These are phyloP conservation scores for Spizaetus ornatus DNA, from an alignment of 2,113 vertebrate species.

Conservation along the genomic window DNA sequence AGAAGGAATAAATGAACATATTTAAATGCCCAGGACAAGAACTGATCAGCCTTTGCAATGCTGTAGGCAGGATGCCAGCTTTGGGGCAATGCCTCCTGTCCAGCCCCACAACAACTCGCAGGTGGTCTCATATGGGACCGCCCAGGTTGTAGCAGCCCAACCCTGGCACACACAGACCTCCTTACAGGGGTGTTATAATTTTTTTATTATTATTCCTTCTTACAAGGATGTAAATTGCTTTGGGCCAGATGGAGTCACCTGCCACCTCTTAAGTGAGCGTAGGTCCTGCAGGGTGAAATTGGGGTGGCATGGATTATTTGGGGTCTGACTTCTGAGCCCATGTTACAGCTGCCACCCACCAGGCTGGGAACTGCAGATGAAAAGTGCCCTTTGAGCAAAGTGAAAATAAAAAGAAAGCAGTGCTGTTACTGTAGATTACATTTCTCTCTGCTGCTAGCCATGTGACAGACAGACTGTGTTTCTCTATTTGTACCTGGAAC, in stretches of 20 bases:
- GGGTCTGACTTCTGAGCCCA: neutral
- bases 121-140: neutral
- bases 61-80: neutral
- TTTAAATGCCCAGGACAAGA: neutral
- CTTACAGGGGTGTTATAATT: neutral
- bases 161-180: neutral
- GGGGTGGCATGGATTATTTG: neutral
- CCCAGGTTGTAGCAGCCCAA: neutral
- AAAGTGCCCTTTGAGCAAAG: slow-evolving; percentile 26
- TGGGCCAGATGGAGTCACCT: neutral
- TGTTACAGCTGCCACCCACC: neutral
- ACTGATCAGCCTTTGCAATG: neutral
- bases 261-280: neutral
- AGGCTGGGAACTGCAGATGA: neutral
- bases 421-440: slow-evolving; percentile 47
- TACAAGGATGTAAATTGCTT: neutral
- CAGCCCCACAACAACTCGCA: too few relatives aligned
- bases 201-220: neutral
- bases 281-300: neutral
- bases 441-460: slow-evolving; percentile 55
- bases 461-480: slow-evolving; percentile 56
- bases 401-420: slow-evolving; percentile 41
- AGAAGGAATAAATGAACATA: neutral
- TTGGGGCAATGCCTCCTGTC: neutral
- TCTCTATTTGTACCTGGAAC: slow-evolving; percentile 63